Percentiles rank a stretch among this genome's conserved stretches.
Evolutionary conservation across 2,113 vertebrate species (phyloP).

Genomic region (human (Homo sapiens)): DNA sequence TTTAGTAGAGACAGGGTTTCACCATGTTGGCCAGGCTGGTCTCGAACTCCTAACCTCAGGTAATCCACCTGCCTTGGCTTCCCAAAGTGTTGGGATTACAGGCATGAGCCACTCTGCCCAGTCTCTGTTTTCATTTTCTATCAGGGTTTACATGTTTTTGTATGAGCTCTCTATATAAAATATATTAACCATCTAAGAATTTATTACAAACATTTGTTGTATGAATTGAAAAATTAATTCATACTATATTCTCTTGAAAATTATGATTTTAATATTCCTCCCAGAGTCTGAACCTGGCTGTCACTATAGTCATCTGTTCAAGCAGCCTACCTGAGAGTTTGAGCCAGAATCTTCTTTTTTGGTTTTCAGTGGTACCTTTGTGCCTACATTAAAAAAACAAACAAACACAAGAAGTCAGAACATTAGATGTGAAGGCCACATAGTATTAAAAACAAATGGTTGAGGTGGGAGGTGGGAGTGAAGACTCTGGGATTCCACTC

Average conservation of each 20-base stretch:
- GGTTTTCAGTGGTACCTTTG: slow-evolving; percentile 75
- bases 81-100: no score
- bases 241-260: neutral
- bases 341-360: slow-evolving; percentile 76
- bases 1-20: no score
- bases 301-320: neutral
- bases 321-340: slow-evolving; percentile 84
- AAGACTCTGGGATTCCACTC: neutral
- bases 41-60: no score
- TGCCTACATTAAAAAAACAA: slow-evolving; percentile 58
- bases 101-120: no score
- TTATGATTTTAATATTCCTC: neutral
- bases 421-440: neutral
- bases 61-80: no score
- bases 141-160: neutral
- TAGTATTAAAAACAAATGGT: neutral
- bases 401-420: neutral
- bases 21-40: no score
- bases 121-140: neutral
- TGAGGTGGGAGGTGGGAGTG: neutral
- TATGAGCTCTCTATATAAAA: neutral
- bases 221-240: neutral
- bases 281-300: neutral
- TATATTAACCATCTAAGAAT: neutral
- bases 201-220: neutral